phyloP scores from a whole-genome alignment of 2,797 vertebrate genomes.

The Vipera ursinii region DNA sequence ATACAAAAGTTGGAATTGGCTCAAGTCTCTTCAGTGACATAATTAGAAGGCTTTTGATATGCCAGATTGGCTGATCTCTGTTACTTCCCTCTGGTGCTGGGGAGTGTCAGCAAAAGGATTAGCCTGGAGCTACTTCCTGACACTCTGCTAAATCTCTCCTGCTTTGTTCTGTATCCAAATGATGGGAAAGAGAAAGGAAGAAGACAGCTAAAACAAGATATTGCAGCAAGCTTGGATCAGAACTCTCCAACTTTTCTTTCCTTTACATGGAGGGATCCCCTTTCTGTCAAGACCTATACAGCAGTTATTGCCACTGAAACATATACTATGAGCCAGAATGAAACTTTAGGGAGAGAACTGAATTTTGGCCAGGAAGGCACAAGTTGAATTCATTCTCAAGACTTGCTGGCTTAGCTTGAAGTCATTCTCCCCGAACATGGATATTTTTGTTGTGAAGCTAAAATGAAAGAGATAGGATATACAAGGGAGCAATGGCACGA shows the following conservation, averaged over 20 bases:
- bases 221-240: slow-evolving; percentile 31
- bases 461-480: neutral
- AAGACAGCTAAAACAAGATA: slow-evolving; percentile 51
- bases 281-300: slow-evolving; percentile 52
- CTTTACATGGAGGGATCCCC: slow-evolving; percentile 61
- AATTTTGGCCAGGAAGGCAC: neutral
- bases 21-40: slow-evolving; percentile 64
- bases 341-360: neutral
- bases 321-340: too few species aligned
- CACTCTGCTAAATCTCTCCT: slow-evolving; percentile 61
- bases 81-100: slow-evolving; percentile 65
- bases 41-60: slow-evolving; percentile 72
- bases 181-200: slow-evolving; percentile 59
- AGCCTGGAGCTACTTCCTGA: slow-evolving; percentile 71
- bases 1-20: slow-evolving; percentile 66
- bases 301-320: slow-evolving; percentile 50
- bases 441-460: neutral
- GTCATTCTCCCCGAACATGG: neutral
- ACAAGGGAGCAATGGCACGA: neutral
- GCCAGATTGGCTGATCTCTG: slow-evolving; percentile 66
- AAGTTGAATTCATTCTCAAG: neutral
- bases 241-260: slow-evolving; percentile 57
- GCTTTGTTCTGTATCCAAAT: slow-evolving; percentile 69
- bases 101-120: slow-evolving; percentile 69
- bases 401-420: neutral